Evolutionary conservation across 53 echinoderm and acorn worm species (phyloP).

Genomic region (Arbacia lixula): DNA sequence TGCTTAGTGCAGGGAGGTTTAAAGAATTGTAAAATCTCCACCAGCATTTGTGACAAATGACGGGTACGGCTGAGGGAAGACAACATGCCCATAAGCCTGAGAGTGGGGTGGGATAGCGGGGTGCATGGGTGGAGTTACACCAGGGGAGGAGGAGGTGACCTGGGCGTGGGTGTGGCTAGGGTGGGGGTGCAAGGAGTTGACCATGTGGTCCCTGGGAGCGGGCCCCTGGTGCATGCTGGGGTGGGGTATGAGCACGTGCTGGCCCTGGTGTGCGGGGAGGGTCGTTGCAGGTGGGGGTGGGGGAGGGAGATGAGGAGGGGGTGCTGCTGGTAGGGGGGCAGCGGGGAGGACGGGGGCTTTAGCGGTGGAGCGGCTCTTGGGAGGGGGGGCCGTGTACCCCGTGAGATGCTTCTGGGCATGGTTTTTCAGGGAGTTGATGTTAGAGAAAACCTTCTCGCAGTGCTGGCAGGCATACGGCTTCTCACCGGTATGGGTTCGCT

Average conservation of each 20-base stretch:
- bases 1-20: too few species aligned
- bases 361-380: slow-evolving; percentile 4
- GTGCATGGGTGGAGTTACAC: not conserved
- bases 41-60: slow-evolving; percentile 31
- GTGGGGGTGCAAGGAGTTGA: not conserved
- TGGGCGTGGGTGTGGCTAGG: not conserved
- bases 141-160: not conserved
- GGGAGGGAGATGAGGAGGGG: slow-evolving; percentile 4
- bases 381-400: not conserved
- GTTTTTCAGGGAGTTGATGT: slow-evolving; percentile 50
- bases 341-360: not conserved
- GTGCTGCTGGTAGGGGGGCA: not conserved
- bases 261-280: not conserved
- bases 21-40: slow-evolving; percentile 51
- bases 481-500: slow-evolving; percentile 42
- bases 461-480: slow-evolving; percentile 34
- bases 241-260: slow-evolving; percentile 26
- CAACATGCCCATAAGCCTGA: slow-evolving; percentile 41
- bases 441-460: slow-evolving; percentile 37
- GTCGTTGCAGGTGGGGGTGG: not conserved
- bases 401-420: slow-evolving; percentile 41
- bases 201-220: slow-evolving; percentile 1
- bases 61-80: slow-evolving; percentile 30
- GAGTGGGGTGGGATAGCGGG: slow-evolving; percentile 18
- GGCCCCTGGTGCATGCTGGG: slow-evolving; percentile 13